Conservation (phyloP, 1,140 invertebrate genomes). For the Drosophila mauritiana region DNA sequence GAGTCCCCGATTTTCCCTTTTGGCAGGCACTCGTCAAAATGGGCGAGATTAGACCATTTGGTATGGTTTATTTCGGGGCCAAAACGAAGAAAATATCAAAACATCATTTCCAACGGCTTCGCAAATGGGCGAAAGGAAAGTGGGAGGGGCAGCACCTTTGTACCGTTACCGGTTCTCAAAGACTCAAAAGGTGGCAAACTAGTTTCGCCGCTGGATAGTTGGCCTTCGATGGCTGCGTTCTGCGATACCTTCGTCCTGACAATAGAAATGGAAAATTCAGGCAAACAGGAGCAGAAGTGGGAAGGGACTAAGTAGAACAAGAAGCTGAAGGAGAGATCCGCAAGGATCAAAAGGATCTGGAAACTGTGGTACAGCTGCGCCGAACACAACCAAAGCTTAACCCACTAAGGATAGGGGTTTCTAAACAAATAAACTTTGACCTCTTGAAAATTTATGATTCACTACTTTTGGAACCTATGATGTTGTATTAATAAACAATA, state of each 20-base stretch:
- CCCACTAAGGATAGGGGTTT: neutral
- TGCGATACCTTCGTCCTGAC: constrained; percentile 37
- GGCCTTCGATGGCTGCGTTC: constrained; percentile 40
- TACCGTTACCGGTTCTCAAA: constrained; percentile 75
- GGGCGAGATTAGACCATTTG: constrained; percentile 77
- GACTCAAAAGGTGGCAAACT: constrained; percentile 59
- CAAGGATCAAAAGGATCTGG: constrained; percentile 38
- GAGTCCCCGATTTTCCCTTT: constrained; percentile 3
- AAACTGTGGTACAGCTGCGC: constrained; percentile 44
- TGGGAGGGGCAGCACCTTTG: constrained; percentile 29
- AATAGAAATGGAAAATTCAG: constrained; percentile 68
- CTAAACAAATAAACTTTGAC: neutral
- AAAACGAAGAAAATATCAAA: constrained; percentile 74
- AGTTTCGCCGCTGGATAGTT: constrained; percentile 64
- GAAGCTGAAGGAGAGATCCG: constrained; percentile 1
- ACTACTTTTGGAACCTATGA: neutral
- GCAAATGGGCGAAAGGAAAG: constrained; percentile 27
- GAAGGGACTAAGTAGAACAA: constrained; percentile 1
- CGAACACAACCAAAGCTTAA: constrained; percentile 24
- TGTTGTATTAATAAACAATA: no score
- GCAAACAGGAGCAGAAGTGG: constrained; percentile 2
- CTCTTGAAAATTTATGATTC: neutral
- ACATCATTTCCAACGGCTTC: constrained; percentile 73
- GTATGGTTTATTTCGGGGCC: constrained; percentile 68
- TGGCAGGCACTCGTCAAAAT: constrained; percentile 49